A percentile compares a stretch with the other conserved stretches of the same genome.
Conservation (phyloP, 2,113 vertebrate species). For the Xenopus laevis region DNA sequence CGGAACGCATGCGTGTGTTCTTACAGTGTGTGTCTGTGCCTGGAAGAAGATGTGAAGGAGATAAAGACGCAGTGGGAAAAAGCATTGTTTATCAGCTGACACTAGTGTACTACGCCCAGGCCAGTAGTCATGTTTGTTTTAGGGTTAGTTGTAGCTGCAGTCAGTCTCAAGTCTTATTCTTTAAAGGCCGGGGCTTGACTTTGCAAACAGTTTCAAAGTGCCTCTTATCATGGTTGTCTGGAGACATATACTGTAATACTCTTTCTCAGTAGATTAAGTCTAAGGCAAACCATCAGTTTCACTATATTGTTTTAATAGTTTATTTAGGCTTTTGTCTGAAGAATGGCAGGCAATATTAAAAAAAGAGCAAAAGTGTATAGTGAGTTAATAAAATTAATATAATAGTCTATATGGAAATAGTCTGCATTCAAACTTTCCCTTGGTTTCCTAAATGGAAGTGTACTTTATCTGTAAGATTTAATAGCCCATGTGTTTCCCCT, state of each 20-base stretch:
- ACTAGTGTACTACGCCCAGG: constrained; percentile 1
- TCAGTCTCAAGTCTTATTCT: constrained; percentile 16
- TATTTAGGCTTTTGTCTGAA: background rate
- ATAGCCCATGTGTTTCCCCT: too few species aligned
- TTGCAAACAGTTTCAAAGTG: constrained; percentile 20
- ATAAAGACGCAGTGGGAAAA: constrained; percentile 22
- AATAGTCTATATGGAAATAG: too few species aligned
- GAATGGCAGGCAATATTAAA: background rate
- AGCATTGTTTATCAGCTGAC: constrained; percentile 29
- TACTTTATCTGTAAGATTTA: too few species aligned
- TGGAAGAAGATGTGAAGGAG: constrained; percentile 5
- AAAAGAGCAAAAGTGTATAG: too few species aligned
- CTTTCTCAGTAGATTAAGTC: constrained; percentile 16
- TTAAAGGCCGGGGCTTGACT: constrained; percentile 17
- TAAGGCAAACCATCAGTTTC: background rate
- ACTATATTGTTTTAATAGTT: background rate
- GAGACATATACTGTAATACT: constrained; percentile 22
- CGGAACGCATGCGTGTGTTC: too few species aligned
- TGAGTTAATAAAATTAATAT: too few species aligned
- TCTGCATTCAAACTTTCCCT: too few species aligned
- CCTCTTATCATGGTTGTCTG: constrained; percentile 24
- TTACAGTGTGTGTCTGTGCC: constrained; percentile 14
- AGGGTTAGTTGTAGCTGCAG: background rate
- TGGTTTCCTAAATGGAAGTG: too few species aligned
- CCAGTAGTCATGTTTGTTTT: constrained; percentile 30